Evolutionary conservation across 1,140 invertebrate genomes (phyloP).

Genomic region (Anoplolepis gracilipes): DNA sequence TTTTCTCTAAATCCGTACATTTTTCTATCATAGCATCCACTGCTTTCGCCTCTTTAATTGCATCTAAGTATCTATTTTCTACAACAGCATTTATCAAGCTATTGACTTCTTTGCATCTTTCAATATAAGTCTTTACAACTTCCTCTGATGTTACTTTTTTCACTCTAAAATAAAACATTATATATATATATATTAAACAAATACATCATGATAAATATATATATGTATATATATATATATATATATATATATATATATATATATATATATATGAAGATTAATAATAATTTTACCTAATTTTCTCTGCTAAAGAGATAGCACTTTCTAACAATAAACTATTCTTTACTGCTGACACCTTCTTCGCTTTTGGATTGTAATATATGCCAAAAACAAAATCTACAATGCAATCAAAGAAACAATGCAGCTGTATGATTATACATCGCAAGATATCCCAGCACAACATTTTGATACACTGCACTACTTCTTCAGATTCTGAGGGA

Average conservation of each 20-base stretch:
- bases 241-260: neutral
- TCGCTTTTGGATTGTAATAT: constrained; percentile 86
- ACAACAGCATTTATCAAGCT: constrained; percentile 93
- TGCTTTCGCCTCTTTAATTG: constrained; percentile 90
- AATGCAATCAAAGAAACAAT: constrained; percentile 82
- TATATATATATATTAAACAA: too few species aligned
- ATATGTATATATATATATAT: neutral
- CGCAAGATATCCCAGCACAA: constrained; percentile 64
- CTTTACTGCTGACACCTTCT: constrained; percentile 87
- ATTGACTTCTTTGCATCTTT: constrained; percentile 93
- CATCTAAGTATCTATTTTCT: constrained; percentile 91
- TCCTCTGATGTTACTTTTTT: constrained; percentile 89
- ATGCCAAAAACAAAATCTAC: constrained; percentile 85
- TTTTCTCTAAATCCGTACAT: constrained; percentile 85
- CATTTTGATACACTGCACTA: neutral
- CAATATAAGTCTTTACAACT: constrained; percentile 91
- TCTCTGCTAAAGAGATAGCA: constrained; percentile 88
- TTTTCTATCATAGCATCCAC: constrained; percentile 89
- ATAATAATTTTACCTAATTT: constrained; percentile 86
- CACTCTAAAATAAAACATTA: constrained; percentile 79
- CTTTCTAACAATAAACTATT: constrained; percentile 89
- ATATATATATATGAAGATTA: neutral
- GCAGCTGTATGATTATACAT: constrained; percentile 78
- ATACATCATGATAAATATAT: too few species aligned
- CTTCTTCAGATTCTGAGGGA: neutral